A percentile compares a stretch with the other conserved stretches of the same genome.
These are phyloP conservation scores for Caligus rogercresseyi DNA, from an alignment of 1,140 invertebrate species.

Conservation along the genomic window DNA sequence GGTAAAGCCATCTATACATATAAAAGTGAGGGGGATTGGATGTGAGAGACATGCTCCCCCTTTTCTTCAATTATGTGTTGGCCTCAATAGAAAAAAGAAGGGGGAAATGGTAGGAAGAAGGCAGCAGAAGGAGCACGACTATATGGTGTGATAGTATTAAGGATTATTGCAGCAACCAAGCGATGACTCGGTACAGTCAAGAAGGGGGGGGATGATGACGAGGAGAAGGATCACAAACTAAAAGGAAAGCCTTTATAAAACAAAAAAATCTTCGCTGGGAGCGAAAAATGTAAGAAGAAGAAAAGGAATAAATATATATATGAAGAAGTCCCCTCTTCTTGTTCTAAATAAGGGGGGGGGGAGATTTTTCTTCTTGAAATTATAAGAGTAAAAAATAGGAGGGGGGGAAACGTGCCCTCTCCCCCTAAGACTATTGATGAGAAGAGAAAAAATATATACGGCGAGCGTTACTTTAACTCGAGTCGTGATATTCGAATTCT, in stretches of 20 bases:
- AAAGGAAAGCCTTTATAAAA: neutral
- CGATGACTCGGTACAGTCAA: neutral
- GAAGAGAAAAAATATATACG: no score
- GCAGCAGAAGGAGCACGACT: no score
- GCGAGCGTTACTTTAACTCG: no score
- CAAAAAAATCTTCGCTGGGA: neutral
- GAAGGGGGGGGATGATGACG: no score
- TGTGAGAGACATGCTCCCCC: neutral
- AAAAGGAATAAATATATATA: neutral
- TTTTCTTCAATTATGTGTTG: neutral
- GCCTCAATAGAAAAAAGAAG: neutral
- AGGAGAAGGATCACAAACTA: no score
- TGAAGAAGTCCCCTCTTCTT: neutral
- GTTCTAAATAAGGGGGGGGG: neutral
- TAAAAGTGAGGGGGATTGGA: neutral
- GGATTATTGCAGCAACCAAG: neutral
- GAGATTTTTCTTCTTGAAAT: no score
- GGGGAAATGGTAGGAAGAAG: neutral
- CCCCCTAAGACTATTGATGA: no score
- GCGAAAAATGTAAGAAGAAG: neutral
- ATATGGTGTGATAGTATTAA: no score
- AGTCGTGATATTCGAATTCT: no score
- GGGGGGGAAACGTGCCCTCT: no score
- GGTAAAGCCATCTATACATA: neutral
- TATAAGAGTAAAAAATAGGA: no score